Base-by-base conservation (phyloP, 2,888 invertebrate species). In the Celastrina argiolus region DNA sequence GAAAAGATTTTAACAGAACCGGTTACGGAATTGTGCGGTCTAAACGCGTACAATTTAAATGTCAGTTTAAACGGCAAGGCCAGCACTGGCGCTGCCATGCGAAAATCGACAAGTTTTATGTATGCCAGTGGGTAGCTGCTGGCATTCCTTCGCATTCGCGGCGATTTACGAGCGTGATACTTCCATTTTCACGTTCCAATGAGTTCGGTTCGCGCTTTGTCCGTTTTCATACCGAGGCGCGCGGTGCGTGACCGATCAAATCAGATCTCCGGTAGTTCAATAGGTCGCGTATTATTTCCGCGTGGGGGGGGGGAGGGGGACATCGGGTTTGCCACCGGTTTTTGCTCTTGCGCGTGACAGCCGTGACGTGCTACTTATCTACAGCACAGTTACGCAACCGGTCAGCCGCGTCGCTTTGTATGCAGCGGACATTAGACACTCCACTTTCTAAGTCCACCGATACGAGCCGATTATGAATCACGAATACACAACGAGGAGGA, bases 141-240 rank as follows among this genome's bases (percentile, higher is more conserved):
- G 80, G 79, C 81, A 84, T 84, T 85, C 86, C 84, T 84, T 78
- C 79, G 80, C 79, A 81, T 82, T 81, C 79, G 78, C 85, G 81
- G 77, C 81, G 82, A 85, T 85, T 87, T 82, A 83, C 76, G 78
- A 78, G 82, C 83, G 81, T 82, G 85, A 86, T 87, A 87, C 85
- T 86, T 87, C 84, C 81, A 78, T 87, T 88, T 88, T 88, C 83
- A 85, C 85, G 88, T 84, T 80, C 81, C 81, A 84, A 81, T 82
- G 82, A 78, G 75, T 82, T 74, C 78, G 81, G 79, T 83, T 82
- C 79, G 76, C 78, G 78, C 80, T 83, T 84, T 77, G 81, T 77
- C 80, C 79, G 81, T 82, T 83, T 76, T 78, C 74, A 78, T 79
- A 80, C 79, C 76, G 74, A 80, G 7, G 2, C 31, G 2, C 31